Evolutionary conservation across 1,140 invertebrate genomes (phyloP).

Genomic region (Drosophila lacteicornis): DNA sequence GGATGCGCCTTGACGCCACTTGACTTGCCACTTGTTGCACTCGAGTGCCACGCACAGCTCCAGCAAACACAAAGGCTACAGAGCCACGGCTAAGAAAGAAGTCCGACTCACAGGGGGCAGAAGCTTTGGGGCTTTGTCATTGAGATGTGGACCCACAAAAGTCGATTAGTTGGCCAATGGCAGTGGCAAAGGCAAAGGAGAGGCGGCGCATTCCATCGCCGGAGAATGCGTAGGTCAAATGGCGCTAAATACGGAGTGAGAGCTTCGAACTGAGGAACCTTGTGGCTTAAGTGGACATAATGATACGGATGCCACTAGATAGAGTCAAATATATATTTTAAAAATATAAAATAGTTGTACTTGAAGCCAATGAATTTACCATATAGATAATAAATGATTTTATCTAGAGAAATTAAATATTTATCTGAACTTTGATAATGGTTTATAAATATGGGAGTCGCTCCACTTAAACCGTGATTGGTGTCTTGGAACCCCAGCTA

Average conservation of each 20-base stretch:
- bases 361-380: not conserved
- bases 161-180: slow-evolving; percentile 76
- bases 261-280: slow-evolving; percentile 4
- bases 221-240: slow-evolving; percentile 45
- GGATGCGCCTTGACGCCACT: slow-evolving; percentile 53
- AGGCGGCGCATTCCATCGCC: slow-evolving; percentile 35
- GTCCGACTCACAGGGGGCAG: slow-evolving; percentile 34
- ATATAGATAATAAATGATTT: too few relatives aligned
- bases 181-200: slow-evolving; percentile 25
- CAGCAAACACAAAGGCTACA: slow-evolving; percentile 39
- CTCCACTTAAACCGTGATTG: too few relatives aligned
- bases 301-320: slow-evolving; percentile 16
- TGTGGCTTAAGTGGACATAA: slow-evolving; percentile 26
- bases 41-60: slow-evolving; percentile 67
- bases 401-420: too few relatives aligned
- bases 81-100: slow-evolving; percentile 25
- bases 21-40: slow-evolving; percentile 78
- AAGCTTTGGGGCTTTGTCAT: slow-evolving; percentile 69
- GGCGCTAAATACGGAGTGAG: slow-evolving; percentile 7
- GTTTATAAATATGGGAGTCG: too few relatives aligned
- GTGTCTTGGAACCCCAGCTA: too few relatives aligned
- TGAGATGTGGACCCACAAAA: slow-evolving; percentile 63
- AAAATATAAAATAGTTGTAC: not conserved
- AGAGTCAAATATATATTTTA: not conserved
- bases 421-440: too few relatives aligned